Base-by-base conservation (phyloP, 35 echinoderm and acorn worm species). In the Chiridota heheva region DNA sequence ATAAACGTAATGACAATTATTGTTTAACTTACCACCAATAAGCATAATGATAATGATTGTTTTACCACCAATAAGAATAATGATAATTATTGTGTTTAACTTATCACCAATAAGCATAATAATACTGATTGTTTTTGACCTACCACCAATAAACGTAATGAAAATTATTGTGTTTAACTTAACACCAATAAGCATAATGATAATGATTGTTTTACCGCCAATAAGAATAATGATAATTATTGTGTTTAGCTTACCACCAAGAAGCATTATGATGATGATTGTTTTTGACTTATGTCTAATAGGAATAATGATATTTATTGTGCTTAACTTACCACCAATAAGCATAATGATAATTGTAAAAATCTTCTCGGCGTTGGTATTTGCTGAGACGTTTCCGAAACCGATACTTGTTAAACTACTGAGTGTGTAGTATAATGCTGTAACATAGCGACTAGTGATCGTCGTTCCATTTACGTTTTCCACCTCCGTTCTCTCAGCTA, bases 111-210 rank as follows among this genome's bases (percentile, higher is more conserved):
- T n/a, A n/a, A n/a, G n/a, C n/a, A n/a, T n/a, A n/a, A n/a, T n/a
- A n/a, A n/a, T n/a, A n/a, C n/a, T n/a, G n/a, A n/a, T n/a, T 55
- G 49, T 55, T 0, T 17, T 55, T 17, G 15, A 55, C 15, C 24
- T 66, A 22, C 30, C 31, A 24, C 30, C 12, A 66, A 12, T 17
- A 55, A 0, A 55, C 49, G 24, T 55, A 25, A 55, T 55, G 49
- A 17, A 0, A 69, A 36, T 4, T 28, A 4, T 0, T 2, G 0
- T 68, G 3, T 18, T 3, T 36, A 69, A 58, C 71, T 58, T 80
- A 96, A 87, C 93, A 72, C 93, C 93, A 43, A 96, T 90, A 20
- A 96, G 51, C 93, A 96, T 96, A 56, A 96, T 84, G 3, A 96
- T 63, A n/a, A n/a, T n/a, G n/a, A n/a, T n/a, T n/a, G n/a, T n/a